Conservation (phyloP, 1,140 invertebrate species). For the Maconellicoccus hirsutus region DNA sequence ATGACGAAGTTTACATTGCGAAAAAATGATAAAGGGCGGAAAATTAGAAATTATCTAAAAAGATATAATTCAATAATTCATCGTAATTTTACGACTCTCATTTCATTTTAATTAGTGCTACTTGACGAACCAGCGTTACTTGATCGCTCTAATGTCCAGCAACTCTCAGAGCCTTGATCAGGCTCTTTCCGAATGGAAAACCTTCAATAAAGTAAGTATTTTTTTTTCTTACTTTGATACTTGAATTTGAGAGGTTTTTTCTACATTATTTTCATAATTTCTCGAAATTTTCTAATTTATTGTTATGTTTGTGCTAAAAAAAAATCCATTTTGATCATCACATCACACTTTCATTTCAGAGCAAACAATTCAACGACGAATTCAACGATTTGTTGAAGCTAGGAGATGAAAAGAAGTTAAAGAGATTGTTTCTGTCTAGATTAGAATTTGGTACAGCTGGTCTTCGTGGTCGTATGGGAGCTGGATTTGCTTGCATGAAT, state of each 20-base stretch:
- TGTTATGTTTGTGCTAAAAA: no score
- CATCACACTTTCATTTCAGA: background rate
- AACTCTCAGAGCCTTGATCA: background rate
- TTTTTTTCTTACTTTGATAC: background rate
- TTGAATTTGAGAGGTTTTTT: background rate
- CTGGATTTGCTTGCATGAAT: slow-evolving; percentile 90
- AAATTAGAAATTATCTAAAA: background rate
- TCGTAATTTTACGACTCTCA: no score
- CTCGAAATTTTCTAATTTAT: no score
- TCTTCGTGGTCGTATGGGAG: slow-evolving; percentile 78
- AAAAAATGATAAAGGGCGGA: background rate
- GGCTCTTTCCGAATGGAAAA: background rate
- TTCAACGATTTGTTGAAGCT: slow-evolving; percentile 41
- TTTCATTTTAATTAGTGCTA: no score
- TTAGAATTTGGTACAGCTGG: slow-evolving; percentile 85
- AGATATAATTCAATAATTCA: no score
- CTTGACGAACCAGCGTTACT: no score
- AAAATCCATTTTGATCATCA: background rate
- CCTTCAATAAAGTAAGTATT: background rate
- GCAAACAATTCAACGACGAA: slow-evolving; percentile 33
- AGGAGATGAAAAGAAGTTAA: slow-evolving; percentile 40
- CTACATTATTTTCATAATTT: no score
- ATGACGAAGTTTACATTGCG: background rate
- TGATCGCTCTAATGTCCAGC: background rate
- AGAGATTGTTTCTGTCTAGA: slow-evolving; percentile 47